These are phyloP conservation scores for Acanthacorydalis orientalis DNA, from an alignment of 2,888 invertebrate species.

Conservation along the genomic window DNA sequence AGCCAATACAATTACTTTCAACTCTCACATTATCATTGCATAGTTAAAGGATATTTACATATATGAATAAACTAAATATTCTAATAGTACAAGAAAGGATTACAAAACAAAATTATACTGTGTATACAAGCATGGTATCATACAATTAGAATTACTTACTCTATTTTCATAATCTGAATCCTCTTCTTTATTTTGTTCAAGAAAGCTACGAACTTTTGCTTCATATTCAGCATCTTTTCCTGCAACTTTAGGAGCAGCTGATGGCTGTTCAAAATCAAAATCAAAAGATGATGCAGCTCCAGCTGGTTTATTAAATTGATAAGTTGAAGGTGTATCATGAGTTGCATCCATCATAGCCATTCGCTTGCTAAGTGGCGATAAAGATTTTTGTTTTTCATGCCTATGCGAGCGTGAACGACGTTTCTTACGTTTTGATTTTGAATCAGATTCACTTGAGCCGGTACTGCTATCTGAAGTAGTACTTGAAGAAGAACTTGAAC, in stretches of 20 bases:
- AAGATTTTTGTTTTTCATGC: constrained; percentile 48
- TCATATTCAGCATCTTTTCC: constrained; percentile 45
- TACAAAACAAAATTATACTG: not conserved
- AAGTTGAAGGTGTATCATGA: constrained; percentile 32
- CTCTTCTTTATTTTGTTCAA: constrained; percentile 58
- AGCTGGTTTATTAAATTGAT: constrained; percentile 56
- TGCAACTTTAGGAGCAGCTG: constrained; percentile 23
- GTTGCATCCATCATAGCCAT: constrained; percentile 56
- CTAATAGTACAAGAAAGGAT: too few relatives aligned
- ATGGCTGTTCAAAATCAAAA: constrained; percentile 30
- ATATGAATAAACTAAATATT: too few relatives aligned
- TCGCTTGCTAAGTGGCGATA: constrained; percentile 68
- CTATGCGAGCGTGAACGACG: constrained; percentile 34
- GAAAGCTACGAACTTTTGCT: constrained; percentile 50
- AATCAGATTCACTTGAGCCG: constrained; percentile 44
- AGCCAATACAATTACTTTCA: too few relatives aligned
- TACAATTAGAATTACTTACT: constrained; percentile 13
- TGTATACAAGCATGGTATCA: not conserved
- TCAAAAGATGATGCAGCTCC: constrained; percentile 29
- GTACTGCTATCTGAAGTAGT: constrained; percentile 45
- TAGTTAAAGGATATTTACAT: too few relatives aligned
- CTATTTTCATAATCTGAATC: constrained; percentile 76
- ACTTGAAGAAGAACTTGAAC: constrained; percentile 36
- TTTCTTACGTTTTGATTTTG: constrained; percentile 31
- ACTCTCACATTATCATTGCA: too few relatives aligned